These are phyloP conservation scores for Eulemur mongoz DNA, from an alignment of 2,797 vertebrate species.

Conservation along the genomic window DNA sequence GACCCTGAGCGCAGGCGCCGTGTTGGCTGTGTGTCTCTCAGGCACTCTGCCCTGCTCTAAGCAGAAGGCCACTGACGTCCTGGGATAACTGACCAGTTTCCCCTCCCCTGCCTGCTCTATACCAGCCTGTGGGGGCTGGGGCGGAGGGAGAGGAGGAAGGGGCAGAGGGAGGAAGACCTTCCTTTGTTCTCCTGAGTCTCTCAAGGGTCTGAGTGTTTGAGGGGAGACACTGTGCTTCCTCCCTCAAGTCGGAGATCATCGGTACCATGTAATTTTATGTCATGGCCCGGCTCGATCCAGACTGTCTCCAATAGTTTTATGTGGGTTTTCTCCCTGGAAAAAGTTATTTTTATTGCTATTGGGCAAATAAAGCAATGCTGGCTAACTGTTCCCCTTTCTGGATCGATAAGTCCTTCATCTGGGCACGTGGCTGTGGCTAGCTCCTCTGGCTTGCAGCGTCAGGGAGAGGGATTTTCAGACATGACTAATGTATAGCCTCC, in stretches of 20 bases:
- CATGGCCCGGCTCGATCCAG: not conserved
- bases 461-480: conserved; percentile 56
- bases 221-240: not conserved
- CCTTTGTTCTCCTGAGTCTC: not conserved
- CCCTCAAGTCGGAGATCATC: not conserved
- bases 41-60: not conserved
- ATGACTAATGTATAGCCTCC: conserved; percentile 47
- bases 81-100: not conserved
- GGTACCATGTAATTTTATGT: not conserved
- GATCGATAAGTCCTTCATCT: conserved; percentile 24
- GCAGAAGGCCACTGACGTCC: not conserved
- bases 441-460: not conserved
- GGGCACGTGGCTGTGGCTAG: conserved; percentile 15
- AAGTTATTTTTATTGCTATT: conserved; percentile 35
- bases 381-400: conserved; percentile 14
- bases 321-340: conserved; percentile 45
- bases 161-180: not conserved
- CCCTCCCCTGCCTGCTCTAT: not conserved
- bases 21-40: not conserved
- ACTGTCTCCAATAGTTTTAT: conserved; percentile 22
- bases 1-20: not conserved
- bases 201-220: not conserved
- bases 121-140: not conserved
- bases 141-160: not conserved
- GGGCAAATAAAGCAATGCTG: conserved; percentile 36